phyloP scores from a whole-genome alignment of 92 coral and sea anemone species.

The Porites lobata region DNA sequence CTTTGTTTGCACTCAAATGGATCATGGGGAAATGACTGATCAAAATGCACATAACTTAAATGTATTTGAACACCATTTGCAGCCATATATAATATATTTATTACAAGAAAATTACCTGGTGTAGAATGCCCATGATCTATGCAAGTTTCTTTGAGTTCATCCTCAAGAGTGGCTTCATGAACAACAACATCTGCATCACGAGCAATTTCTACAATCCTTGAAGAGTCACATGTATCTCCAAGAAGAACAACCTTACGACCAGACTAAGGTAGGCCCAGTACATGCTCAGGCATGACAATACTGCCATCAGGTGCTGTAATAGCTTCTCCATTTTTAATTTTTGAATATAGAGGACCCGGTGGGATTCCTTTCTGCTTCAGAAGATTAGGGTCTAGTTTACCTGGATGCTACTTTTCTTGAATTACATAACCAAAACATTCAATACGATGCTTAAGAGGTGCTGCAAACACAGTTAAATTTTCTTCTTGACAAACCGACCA shows the following conservation, averaged over 20 bases:
- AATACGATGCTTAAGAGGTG: slow-evolving; percentile 85
- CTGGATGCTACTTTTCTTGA: slow-evolving; percentile 79
- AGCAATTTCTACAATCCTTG: slow-evolving; percentile 66
- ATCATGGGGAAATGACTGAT: too few relatives aligned
- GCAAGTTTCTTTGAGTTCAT: slow-evolving; percentile 87
- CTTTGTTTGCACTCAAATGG: too few relatives aligned
- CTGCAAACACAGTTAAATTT: slow-evolving; percentile 83
- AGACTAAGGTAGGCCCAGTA: slow-evolving; percentile 81
- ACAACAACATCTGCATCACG: slow-evolving; percentile 84
- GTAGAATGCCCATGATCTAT: slow-evolving; percentile 96
- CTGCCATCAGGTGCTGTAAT: slow-evolving; percentile 82
- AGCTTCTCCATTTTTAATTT: slow-evolving; percentile 85
- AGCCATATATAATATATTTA: background rate
- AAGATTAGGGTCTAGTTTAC: slow-evolving; percentile 85
- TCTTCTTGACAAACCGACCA: slow-evolving; percentile 89
- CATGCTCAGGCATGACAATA: slow-evolving; percentile 77
- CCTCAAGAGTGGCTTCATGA: slow-evolving; percentile 95
- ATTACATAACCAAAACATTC: slow-evolving; percentile 93
- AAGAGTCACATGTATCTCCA: slow-evolving; percentile 93
- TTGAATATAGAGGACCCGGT: slow-evolving; percentile 97
- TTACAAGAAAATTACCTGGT: slow-evolving; percentile 72
- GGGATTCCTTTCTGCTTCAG: slow-evolving; percentile 88
- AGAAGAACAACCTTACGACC: slow-evolving; percentile 93
- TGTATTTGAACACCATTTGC: background rate
- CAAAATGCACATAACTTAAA: too few relatives aligned